phyloP scores from a whole-genome alignment of 1,140 invertebrate genomes.

The Listronotus bonariensis region DNA sequence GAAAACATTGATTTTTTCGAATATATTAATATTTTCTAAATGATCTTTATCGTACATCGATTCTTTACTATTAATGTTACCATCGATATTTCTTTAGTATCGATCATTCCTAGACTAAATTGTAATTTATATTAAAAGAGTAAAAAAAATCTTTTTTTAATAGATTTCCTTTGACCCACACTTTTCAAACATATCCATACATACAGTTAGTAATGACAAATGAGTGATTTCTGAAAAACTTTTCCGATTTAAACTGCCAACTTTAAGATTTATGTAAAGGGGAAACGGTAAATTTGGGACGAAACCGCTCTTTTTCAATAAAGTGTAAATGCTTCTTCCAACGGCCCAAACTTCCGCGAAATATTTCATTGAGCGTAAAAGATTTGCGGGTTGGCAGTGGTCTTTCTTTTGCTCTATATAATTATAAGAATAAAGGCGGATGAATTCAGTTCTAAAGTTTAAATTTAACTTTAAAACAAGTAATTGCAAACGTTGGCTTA shows the following conservation, averaged over 20 bases:
- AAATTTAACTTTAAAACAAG: slow-evolving; percentile 23
- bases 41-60: too few relatives aligned
- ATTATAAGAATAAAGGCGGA: slow-evolving; percentile 23
- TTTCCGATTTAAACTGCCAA: slow-evolving; percentile 49
- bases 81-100: too few relatives aligned
- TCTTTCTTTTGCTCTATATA: slow-evolving; percentile 23
- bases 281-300: slow-evolving; percentile 51
- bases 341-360: slow-evolving; percentile 44
- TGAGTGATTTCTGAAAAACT: slow-evolving; percentile 54
- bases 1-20: too few relatives aligned
- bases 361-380: slow-evolving; percentile 43
- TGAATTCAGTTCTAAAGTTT: slow-evolving; percentile 23
- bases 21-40: too few relatives aligned
- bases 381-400: slow-evolving; percentile 26
- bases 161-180: too few relatives aligned
- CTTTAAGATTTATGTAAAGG: slow-evolving; percentile 49
- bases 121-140: too few relatives aligned
- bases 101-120: too few relatives aligned
- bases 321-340: slow-evolving; percentile 49
- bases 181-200: slow-evolving; percentile 22
- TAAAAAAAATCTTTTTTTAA: too few relatives aligned
- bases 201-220: slow-evolving; percentile 52
- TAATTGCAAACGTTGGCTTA: slow-evolving; percentile 27
- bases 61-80: too few relatives aligned
- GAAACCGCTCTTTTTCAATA: slow-evolving; percentile 51